Base-by-base conservation (phyloP, 2,888 invertebrate genomes). In the Archips crataeganus region DNA sequence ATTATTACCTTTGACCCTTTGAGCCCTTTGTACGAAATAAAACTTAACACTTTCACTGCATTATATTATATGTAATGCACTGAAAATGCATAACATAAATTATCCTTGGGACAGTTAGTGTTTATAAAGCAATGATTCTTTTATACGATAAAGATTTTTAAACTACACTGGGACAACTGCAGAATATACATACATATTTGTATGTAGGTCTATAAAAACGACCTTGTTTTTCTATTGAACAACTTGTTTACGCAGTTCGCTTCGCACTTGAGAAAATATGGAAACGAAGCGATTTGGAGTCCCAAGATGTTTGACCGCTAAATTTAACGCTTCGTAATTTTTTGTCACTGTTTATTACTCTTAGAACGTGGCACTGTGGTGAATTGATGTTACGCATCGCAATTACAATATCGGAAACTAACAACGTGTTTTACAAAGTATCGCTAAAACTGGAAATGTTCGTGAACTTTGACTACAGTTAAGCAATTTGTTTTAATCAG, bases 1-100 rank as follows among this genome's bases (percentile, higher is more conserved):
- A 23, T 23, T 23, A 84, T 81, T 64, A 32, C 64, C 34, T 9
- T 49, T 32, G 15, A 39, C n/a, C n/a, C n/a, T 3, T 36, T 2
- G 1, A 36, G 15, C 9, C 45, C 10, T 8, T 45, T 45, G 11
- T 45, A 45, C 45, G 9, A 45, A 45, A 11, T 45, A 11, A 45
- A 39, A 39, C 39, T 36, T n/a, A 23, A 23, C 23, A 23, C 23
- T 23, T 23, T 23, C 23, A 23, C 23, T 23, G 23, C 23, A 23
- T 23, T 23, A 23, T 23, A 23, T 23, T 1, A 23, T 23, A 23
- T 23, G 23, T 23, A 1, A 23, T 23, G 23, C 23, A 23, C 23
- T 23, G 23, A 23, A 23, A 23, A 23, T 1, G 23, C 23, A 23
- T 23, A 23, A 23, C 0, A 23, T 23, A 23, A 23, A 23, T 23